A percentile compares a stretch with the other conserved stretches of the same genome.
Evolutionary conservation across 2,797 vertebrate genomes (phyloP).

Genomic region (Bucorvus abyssinicus): DNA sequence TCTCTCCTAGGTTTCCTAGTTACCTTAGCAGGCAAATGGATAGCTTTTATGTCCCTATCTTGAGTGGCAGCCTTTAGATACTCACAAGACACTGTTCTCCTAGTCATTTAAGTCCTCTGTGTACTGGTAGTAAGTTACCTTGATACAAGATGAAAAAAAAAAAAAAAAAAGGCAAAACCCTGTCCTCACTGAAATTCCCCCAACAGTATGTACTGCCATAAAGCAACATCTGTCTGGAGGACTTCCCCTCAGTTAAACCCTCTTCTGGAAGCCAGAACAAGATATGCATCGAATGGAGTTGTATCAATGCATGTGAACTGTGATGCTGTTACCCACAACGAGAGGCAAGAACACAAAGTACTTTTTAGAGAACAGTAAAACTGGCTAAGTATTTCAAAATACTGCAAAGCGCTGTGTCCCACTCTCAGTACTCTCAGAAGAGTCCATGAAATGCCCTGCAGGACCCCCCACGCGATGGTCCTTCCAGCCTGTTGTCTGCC

Average conservation of each 20-base stretch:
- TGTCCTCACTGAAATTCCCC: background rate
- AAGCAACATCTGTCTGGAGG: background rate
- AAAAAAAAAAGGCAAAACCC: background rate
- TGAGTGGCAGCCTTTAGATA: background rate
- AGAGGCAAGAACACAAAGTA: background rate
- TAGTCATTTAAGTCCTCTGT: background rate
- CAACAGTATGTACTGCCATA: background rate
- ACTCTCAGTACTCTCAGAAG: background rate
- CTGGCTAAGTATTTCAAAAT: background rate
- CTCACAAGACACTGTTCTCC: background rate
- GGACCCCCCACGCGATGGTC: accelerated
- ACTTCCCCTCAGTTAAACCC: background rate
- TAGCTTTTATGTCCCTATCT: background rate
- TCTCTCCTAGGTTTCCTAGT: background rate
- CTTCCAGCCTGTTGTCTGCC: background rate
- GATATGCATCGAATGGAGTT: accelerated
- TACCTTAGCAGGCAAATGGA: background rate
- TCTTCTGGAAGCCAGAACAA: background rate
- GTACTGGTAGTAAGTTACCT: background rate
- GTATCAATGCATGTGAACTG: background rate
- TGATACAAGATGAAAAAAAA: no score
- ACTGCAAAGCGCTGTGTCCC: background rate
- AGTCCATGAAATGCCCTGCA: background rate
- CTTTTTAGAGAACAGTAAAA: background rate
- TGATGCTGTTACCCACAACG: background rate